These are phyloP conservation scores for Brachionus calyciflorus DNA, from an alignment of 1,140 invertebrate species.

Conservation along the genomic window DNA sequence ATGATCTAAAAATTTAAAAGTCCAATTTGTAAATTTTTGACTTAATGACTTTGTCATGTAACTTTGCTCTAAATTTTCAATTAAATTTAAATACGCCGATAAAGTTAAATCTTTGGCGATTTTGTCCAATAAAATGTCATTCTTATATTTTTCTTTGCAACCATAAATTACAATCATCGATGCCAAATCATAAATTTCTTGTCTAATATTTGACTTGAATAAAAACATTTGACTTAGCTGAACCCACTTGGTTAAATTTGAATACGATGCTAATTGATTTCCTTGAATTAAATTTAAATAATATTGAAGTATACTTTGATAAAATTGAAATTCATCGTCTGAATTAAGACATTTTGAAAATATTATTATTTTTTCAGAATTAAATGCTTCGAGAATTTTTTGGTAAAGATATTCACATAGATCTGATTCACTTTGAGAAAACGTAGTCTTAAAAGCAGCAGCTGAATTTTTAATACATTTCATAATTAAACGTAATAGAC, in stretches of 20 bases:
- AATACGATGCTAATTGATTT: not conserved
- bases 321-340: conserved; percentile 3
- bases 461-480: conserved; percentile 37
- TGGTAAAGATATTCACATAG: not conserved
- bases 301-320: conserved; percentile 2
- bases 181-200: not conserved
- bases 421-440: not conserved
- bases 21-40: conserved; percentile 9
- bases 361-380: no score
- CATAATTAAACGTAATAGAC: not conserved
- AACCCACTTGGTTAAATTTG: not conserved
- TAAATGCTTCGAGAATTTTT: no score
- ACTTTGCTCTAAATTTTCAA: not conserved
- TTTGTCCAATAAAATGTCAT: not conserved
- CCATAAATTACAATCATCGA: conserved; percentile 14
- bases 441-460: not conserved
- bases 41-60: no score
- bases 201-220: not conserved
- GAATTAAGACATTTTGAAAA: not conserved
- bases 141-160: not conserved
- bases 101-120: not conserved
- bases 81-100: not conserved
- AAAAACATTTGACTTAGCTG: not conserved
- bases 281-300: conserved; percentile 18
- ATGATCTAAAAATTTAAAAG: not conserved